A percentile compares a stretch with the other conserved stretches of the same genome.
phyloP scores from a whole-genome alignment of 37 sponge, comb jelly and placozoan genomes.

The Oscarella lobularis region DNA sequence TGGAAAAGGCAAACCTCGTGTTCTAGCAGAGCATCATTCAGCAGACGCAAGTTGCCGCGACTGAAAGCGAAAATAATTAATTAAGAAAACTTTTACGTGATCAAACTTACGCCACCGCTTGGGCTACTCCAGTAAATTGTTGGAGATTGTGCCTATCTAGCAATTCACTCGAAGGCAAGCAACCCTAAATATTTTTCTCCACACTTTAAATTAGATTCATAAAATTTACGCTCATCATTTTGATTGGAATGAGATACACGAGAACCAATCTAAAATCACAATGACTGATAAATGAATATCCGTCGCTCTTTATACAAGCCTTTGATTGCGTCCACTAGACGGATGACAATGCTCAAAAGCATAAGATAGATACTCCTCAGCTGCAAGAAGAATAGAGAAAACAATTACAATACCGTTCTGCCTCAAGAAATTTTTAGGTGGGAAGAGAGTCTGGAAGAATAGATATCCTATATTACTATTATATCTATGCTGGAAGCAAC shows the following conservation, averaged over 20 bases:
- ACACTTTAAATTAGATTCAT: too few relatives aligned
- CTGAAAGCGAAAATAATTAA: slow-evolving; percentile 7
- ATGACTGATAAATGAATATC: neutral
- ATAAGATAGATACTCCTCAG: slow-evolving; percentile 64
- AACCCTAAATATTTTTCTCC: too few relatives aligned
- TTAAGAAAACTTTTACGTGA: neutral
- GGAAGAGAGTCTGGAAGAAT: too few relatives aligned
- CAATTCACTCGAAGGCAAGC: slow-evolving; percentile 37
- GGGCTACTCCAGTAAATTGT: slow-evolving; percentile 42
- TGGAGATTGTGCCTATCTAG: slow-evolving; percentile 45
- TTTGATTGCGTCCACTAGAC: slow-evolving; percentile 37
- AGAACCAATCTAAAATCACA: slow-evolving; percentile 39
- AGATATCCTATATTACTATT: too few relatives aligned
- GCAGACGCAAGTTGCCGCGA: slow-evolving; percentile 38
- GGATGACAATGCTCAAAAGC: slow-evolving; percentile 63
- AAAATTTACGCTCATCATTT: slow-evolving; percentile 69
- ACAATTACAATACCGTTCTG: too few relatives aligned
- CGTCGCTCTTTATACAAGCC: slow-evolving; percentile 6
- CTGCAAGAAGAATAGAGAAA: slow-evolving; percentile 8
- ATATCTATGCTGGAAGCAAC: too few relatives aligned
- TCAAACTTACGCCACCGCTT: slow-evolving; percentile 38
- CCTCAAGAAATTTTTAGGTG: too few relatives aligned
- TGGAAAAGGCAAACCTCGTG: slow-evolving; percentile 26
- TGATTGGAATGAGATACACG: slow-evolving; percentile 84
- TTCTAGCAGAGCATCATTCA: slow-evolving; percentile 30